Conservation (phyloP, 1,140 invertebrate genomes). For the Drosophila melanogaster region DNA sequence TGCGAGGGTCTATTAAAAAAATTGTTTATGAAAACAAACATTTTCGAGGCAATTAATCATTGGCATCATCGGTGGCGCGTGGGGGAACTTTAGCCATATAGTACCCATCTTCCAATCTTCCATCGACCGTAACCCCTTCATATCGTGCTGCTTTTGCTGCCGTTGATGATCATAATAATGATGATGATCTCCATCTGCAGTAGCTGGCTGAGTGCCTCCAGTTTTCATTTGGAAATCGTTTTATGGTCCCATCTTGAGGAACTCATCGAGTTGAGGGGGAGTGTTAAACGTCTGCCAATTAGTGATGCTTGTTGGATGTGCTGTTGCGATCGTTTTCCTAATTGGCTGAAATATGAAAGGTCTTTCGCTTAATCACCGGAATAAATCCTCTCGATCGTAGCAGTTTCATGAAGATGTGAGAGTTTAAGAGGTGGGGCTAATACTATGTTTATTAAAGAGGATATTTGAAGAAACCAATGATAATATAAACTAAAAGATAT, state of each 20-base stretch:
- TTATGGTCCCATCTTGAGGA: slow-evolving; percentile 21
- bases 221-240: slow-evolving; percentile 55
- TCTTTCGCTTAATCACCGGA: slow-evolving; percentile 48
- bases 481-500: not conserved
- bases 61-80: slow-evolving; percentile 51
- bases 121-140: slow-evolving; percentile 25
- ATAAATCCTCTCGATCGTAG: slow-evolving; percentile 43
- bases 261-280: slow-evolving; percentile 13
- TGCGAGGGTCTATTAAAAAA: slow-evolving; percentile 74
- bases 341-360: slow-evolving; percentile 79
- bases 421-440: not conserved
- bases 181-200: slow-evolving; percentile 43
- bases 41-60: slow-evolving; percentile 78
- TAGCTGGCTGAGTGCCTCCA: slow-evolving; percentile 56
- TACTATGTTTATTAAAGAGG: not conserved
- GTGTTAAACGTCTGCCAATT: slow-evolving; percentile 81
- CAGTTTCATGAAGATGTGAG: not conserved
- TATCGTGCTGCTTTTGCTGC: slow-evolving; percentile 1
- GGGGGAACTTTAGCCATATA: slow-evolving; percentile 51
- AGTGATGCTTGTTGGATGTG: slow-evolving; percentile 58
- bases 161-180: slow-evolving; percentile 37
- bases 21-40: slow-evolving; percentile 84
- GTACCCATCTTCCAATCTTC: not conserved
- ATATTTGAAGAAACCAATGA: not conserved
- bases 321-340: slow-evolving; percentile 55